Percentiles rank a stretch among this genome's conserved stretches.
These are phyloP conservation scores for Dermolepida albohirtum DNA, from an alignment of 2,888 invertebrate genomes.

Conservation along the genomic window DNA sequence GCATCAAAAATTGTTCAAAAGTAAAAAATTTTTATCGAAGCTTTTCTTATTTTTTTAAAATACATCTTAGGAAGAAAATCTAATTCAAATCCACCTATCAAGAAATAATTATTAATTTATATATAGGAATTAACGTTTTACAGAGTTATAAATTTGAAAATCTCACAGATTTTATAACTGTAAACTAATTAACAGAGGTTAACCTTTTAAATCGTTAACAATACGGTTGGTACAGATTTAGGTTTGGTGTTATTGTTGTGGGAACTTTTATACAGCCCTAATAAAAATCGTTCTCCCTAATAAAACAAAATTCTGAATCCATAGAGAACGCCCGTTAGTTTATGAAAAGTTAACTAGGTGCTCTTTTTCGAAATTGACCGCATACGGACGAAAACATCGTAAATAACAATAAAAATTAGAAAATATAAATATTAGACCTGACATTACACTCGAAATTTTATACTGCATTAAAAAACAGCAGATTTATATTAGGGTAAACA, in stretches of 20 bases:
- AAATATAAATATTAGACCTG: constrained; percentile 26
- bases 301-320: constrained; percentile 17
- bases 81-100: no score
- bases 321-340: neutral
- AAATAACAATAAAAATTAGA: constrained; percentile 40
- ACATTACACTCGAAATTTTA: neutral
- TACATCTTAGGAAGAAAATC: no score
- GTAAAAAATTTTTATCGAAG: no score
- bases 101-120: no score
- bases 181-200: constrained; percentile 15
- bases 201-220: constrained; percentile 8
- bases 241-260: constrained; percentile 4
- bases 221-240: neutral
- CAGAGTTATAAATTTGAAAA: neutral
- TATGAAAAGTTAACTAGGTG: constrained; percentile 1
- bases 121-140: no score
- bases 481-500: constrained; percentile 18
- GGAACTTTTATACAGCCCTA: constrained; percentile 13
- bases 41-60: no score
- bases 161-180: neutral
- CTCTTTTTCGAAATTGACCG: constrained; percentile 30
- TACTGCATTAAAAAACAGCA: constrained; percentile 20
- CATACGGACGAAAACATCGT: constrained; percentile 37
- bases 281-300: constrained; percentile 17
- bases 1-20: no score